phyloP scores from a whole-genome alignment of 2,113 vertebrate genomes.

The Psephotus haematonotus region DNA sequence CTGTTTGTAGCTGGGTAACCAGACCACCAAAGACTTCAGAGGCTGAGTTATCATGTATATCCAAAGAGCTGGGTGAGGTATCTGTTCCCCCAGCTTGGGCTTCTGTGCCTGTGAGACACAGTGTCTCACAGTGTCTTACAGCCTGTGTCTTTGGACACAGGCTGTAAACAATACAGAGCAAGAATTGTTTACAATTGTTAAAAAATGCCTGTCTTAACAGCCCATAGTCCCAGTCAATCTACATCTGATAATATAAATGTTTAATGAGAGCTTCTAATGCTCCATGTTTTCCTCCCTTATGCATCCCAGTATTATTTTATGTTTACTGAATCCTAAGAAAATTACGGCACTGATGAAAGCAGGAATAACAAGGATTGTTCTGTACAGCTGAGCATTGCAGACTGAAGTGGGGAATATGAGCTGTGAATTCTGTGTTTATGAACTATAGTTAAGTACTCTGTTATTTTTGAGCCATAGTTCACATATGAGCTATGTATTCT shows the following conservation, averaged over 20 bases:
- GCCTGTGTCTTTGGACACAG: not conserved
- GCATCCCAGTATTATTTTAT: not conserved
- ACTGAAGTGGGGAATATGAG: not conserved
- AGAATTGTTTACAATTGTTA: not conserved
- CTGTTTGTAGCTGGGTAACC: not conserved
- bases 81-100: fast-evolving
- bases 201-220: not conserved
- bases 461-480: not conserved
- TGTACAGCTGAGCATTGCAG: not conserved
- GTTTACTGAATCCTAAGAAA: not conserved
- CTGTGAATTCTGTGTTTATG: not conserved
- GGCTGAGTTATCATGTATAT: not conserved
- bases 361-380: not conserved
- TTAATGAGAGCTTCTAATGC: not conserved
- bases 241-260: not conserved
- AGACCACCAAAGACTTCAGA: not conserved
- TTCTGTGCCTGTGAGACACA: not conserved
- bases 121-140: no score
- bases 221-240: not conserved
- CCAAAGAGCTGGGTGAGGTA: not conserved
- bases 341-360: not conserved
- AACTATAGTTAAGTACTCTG: not conserved
- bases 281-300: not conserved
- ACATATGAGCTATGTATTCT: not conserved
- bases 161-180: not conserved